Evolutionary conservation across 2,888 invertebrate genomes (phyloP).

Genomic region (Formica aserva): DNA sequence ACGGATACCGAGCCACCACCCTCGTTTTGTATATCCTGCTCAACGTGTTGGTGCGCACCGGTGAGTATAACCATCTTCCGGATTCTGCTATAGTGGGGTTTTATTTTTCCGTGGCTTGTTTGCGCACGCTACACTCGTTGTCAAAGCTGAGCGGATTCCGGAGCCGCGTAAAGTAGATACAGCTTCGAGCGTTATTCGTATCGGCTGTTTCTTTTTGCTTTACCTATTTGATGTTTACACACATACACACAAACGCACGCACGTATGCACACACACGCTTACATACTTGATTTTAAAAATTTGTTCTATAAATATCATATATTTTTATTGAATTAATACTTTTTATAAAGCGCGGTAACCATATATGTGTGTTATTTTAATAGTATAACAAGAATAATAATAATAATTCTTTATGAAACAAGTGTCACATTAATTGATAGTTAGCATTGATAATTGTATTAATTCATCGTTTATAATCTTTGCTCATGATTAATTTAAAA

Average conservation of each 20-base stretch:
- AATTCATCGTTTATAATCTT: neutral
- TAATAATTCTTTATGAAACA: neutral
- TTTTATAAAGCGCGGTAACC: neutral
- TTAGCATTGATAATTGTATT: neutral
- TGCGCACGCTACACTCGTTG: neutral
- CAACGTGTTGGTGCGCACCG: constrained; percentile 82
- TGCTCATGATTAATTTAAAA: neutral
- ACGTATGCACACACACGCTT: neutral
- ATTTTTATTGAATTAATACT: neutral
- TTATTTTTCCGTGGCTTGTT: constrained; percentile 41
- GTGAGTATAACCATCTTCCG: constrained; percentile 76
- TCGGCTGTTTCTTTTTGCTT: constrained; percentile 20
- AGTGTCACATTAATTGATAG: neutral
- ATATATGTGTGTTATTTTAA: neutral
- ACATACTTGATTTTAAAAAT: neutral
- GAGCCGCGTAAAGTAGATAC: neutral
- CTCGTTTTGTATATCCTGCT: constrained; percentile 82
- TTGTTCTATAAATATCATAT: constrained; percentile 1
- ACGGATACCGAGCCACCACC: constrained; percentile 81
- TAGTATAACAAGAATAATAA: neutral
- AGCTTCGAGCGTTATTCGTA: constrained; percentile 7
- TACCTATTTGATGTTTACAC: neutral
- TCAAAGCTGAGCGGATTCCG: constrained; percentile 28
- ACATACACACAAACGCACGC: neutral
- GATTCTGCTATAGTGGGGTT: neutral